These are phyloP conservation scores for Catocala fraxini DNA, from an alignment of 2,888 invertebrate species.

Conservation along the genomic window DNA sequence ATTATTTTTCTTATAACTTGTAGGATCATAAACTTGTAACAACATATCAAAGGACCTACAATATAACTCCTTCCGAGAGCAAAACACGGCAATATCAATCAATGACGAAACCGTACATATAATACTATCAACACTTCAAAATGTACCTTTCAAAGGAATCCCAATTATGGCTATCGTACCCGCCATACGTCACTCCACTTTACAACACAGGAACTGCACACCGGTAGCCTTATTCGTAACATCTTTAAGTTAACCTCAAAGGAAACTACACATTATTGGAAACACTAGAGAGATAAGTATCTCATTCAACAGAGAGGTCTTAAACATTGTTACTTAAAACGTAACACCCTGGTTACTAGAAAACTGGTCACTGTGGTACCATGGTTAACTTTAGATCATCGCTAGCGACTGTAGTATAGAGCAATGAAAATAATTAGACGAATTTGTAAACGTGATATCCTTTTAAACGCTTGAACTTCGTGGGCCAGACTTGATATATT, in stretches of 20 bases:
- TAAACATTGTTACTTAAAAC: conserved; percentile 29
- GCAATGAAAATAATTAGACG: too few species aligned
- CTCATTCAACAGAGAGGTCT: conserved; percentile 15
- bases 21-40: too few species aligned
- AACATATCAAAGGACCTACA: too few species aligned
- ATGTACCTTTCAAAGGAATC: too few species aligned
- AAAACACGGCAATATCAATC: too few species aligned
- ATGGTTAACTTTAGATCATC: not conserved
- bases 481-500: too few species aligned
- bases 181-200: not conserved
- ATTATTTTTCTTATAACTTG: too few species aligned
- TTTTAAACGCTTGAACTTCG: too few species aligned
- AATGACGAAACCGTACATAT: too few species aligned
- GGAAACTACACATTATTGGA: conserved; percentile 10
- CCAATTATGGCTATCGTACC: not conserved
- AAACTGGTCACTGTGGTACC: not conserved
- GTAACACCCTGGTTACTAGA: conserved; percentile 13
- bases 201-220: not conserved
- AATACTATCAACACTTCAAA: too few species aligned
- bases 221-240: not conserved
- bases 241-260: conserved; percentile 13
- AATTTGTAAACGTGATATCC: too few species aligned
- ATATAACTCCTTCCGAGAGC: too few species aligned
- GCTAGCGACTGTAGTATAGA: not conserved
- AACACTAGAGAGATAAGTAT: conserved; percentile 26